phyloP scores from a whole-genome alignment of 2,113 vertebrate genomes.

The Benitochromis conjunctus region DNA sequence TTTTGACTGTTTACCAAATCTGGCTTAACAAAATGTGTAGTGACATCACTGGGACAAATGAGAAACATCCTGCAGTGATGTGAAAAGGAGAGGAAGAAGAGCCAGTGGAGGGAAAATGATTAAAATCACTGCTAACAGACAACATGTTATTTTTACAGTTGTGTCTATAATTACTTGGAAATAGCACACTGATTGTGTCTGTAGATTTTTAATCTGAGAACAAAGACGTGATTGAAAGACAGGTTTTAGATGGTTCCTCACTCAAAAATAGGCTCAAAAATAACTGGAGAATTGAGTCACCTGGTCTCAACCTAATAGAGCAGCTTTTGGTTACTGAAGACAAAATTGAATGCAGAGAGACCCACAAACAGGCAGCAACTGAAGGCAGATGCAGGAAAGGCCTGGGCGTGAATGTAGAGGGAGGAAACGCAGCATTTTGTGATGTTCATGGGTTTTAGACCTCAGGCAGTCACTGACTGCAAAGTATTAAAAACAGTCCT shows the following conservation, averaged over 20 bases:
- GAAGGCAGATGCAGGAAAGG: not conserved
- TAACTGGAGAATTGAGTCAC: not conserved
- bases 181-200: not conserved
- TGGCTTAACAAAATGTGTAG: not conserved
- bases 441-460: not conserved
- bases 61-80: not conserved
- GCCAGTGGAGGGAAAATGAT: not conserved
- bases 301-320: not conserved
- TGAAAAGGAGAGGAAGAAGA: not conserved
- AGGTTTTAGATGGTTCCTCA: not conserved
- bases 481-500: not conserved
- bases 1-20: not conserved
- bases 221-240: not conserved
- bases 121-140: not conserved
- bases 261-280: not conserved
- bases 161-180: not conserved
- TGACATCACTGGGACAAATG: conserved; percentile 7
- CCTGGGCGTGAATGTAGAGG: not conserved
- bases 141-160: not conserved
- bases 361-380: not conserved
- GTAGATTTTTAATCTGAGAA: not conserved
- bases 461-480: not conserved
- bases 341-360: not conserved
- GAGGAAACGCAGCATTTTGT: not conserved
- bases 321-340: not conserved